Conservation (phyloP, 2,113 vertebrate genomes). For the Bubo bubo region DNA sequence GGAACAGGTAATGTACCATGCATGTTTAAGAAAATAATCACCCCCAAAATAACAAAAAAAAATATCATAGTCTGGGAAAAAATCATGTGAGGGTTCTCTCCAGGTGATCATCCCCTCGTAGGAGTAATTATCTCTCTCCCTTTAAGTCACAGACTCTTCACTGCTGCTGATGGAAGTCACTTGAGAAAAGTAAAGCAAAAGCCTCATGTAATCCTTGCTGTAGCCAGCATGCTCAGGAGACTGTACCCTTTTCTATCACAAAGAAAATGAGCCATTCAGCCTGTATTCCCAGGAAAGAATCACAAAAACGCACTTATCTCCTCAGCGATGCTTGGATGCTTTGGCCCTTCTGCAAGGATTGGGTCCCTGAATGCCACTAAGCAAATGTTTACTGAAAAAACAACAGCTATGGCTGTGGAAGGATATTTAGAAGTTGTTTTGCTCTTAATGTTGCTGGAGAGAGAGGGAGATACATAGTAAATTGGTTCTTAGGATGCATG, state of each 20-base stretch:
- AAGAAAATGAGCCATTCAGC: not conserved
- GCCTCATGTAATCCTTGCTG: not conserved
- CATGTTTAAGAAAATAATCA: not conserved
- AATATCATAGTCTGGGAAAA: not conserved
- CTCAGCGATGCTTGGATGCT: not conserved
- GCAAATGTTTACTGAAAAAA: constrained; percentile 9
- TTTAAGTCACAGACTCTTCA: not conserved
- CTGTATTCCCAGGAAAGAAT: not conserved
- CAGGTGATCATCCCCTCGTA: not conserved
- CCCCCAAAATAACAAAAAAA: not conserved
- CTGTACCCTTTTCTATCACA: not conserved
- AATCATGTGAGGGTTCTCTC: not conserved
- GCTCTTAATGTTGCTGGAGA: constrained; percentile 9
- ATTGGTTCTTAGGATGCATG: constrained; percentile 37
- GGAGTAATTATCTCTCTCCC: not conserved
- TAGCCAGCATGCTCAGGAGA: not conserved
- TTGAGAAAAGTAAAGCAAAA: not conserved
- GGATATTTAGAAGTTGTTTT: constrained; percentile 36
- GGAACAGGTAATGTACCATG: not conserved
- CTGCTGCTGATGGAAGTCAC: not conserved
- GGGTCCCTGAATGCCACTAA: not conserved
- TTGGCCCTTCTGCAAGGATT: not conserved
- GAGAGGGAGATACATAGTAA: not conserved
- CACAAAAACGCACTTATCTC: not conserved
- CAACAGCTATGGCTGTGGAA: not conserved